Evolutionary conservation across 2,888 invertebrate species (phyloP).

Genomic region (Diaperis boleti): DNA sequence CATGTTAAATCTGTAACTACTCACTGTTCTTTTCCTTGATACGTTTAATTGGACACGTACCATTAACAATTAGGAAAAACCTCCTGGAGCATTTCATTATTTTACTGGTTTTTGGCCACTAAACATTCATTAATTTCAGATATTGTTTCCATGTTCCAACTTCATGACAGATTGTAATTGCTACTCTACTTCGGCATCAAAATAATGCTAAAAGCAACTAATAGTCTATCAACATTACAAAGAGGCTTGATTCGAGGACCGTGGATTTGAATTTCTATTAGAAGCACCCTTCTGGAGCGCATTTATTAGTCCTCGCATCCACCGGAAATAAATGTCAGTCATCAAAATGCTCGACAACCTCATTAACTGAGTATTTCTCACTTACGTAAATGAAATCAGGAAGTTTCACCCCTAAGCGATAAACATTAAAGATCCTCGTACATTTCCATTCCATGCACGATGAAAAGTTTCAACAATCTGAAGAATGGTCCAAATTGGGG

Average conservation of each 20-base stretch:
- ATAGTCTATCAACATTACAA: conserved; percentile 22
- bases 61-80: too few relatives aligned
- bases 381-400: conserved; percentile 7
- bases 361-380: conserved; percentile 15
- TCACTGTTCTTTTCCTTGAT: too few relatives aligned
- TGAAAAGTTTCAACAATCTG: neutral
- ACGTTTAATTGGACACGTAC: too few relatives aligned
- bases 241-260: neutral
- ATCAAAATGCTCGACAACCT: conserved; percentile 26
- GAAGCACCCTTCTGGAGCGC: conserved; percentile 12
- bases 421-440: conserved; percentile 7
- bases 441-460: too few relatives aligned
- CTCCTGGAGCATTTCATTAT: too few relatives aligned
- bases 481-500: conserved; percentile 2
- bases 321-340: conserved; percentile 31
- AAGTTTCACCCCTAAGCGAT: conserved; percentile 5
- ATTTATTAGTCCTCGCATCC: conserved; percentile 13
- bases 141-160: too few relatives aligned
- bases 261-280: conserved; percentile 19
- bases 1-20: too few relatives aligned
- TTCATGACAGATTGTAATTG: too few relatives aligned
- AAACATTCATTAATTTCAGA: too few relatives aligned
- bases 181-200: too few relatives aligned
- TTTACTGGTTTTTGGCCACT: too few relatives aligned
- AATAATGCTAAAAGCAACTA: neutral